phyloP scores from a whole-genome alignment of 2,113 vertebrate species.

The Lophotis ruficrista region DNA sequence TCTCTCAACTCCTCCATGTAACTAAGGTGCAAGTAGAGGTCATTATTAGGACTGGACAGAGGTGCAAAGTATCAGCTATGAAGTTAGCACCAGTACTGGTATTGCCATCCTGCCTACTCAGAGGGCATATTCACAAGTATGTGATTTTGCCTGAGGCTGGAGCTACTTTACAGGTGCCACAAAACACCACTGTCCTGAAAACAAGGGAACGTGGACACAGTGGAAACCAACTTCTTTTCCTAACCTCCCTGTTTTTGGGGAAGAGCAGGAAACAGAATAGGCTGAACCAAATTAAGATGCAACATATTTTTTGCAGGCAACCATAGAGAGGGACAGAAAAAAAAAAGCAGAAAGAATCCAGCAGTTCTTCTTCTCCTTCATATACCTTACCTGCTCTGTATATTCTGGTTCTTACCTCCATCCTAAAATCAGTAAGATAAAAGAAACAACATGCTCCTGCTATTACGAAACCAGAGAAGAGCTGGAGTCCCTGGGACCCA shows the following conservation, averaged over 20 bases:
- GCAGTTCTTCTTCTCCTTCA: background rate
- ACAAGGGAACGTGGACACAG: background rate
- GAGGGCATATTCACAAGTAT: background rate
- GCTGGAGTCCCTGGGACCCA: background rate
- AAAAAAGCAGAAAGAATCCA: background rate
- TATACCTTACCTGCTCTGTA: background rate
- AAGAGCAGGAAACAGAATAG: background rate
- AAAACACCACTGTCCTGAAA: background rate
- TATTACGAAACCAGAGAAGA: background rate
- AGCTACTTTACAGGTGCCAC: background rate
- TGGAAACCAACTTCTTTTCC: background rate
- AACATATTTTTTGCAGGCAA: background rate
- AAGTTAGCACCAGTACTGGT: background rate
- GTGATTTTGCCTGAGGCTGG: background rate
- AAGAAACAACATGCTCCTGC: background rate
- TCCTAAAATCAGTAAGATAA: background rate
- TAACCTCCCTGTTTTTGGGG: background rate
- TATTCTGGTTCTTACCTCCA: background rate
- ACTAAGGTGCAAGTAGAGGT: background rate
- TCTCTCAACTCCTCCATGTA: background rate
- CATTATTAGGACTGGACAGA: background rate
- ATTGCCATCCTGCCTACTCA: background rate
- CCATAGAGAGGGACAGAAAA: background rate
- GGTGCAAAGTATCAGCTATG: background rate
- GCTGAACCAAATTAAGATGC: background rate